These are phyloP conservation scores for Medauroidea extradentata DNA, from an alignment of 1,140 invertebrate species.

Conservation along the genomic window DNA sequence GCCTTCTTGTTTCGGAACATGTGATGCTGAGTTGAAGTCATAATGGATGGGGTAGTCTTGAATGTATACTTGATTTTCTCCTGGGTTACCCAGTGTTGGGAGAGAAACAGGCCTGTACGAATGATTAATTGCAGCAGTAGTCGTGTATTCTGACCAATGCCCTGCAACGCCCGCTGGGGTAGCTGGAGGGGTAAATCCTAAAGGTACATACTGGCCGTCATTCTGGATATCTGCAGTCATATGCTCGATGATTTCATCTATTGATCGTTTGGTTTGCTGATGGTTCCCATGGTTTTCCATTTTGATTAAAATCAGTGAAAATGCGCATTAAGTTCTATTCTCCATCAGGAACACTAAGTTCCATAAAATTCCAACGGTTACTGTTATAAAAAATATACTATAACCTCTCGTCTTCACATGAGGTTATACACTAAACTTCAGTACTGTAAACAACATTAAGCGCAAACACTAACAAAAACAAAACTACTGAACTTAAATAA, in stretches of 20 bases:
- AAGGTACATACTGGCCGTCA: slow-evolving; percentile 53
- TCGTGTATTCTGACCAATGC: slow-evolving; percentile 41
- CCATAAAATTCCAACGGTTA: too few species aligned
- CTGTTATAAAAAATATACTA: too few species aligned
- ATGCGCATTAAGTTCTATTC: too few species aligned
- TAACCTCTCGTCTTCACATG: too few species aligned
- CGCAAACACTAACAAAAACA: too few species aligned
- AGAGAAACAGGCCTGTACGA: background rate
- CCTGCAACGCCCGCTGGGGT: slow-evolving; percentile 30
- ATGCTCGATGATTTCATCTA: slow-evolving; percentile 58
- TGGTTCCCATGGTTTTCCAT: slow-evolving; percentile 9
- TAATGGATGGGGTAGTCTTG: background rate
- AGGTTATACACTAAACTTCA: too few species aligned
- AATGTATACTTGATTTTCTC: slow-evolving; percentile 5
- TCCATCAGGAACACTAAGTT: too few species aligned
- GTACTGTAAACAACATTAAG: too few species aligned
- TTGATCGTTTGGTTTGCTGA: slow-evolving; percentile 35
- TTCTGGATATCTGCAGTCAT: slow-evolving; percentile 56
- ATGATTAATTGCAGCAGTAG: slow-evolving; percentile 10
- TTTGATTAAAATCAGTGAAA: background rate
- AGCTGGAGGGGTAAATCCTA: slow-evolving; percentile 46
- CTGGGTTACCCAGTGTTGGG: slow-evolving; percentile 5
- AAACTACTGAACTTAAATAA: too few species aligned
- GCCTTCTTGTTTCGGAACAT: slow-evolving; percentile 9
- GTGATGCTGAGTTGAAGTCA: slow-evolving; percentile 1